Evolutionary conservation across 2,888 invertebrate genomes (phyloP), one percentile per base, ranked within the genome.

Genomic region (Atethmia centrago): DNA sequence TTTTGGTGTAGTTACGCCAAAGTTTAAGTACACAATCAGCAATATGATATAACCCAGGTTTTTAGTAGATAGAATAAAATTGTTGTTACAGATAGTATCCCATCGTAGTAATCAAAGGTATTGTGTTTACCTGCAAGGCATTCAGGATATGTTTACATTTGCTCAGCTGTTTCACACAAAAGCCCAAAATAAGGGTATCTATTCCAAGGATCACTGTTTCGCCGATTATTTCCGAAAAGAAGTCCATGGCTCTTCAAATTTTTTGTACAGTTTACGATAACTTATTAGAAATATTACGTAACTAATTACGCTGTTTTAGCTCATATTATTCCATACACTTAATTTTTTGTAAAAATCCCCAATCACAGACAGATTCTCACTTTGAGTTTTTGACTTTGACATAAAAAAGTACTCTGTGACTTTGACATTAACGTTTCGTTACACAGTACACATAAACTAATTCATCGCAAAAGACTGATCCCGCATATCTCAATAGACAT

Each of bases 171-270:
- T 97, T 97, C 53, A 98, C 94, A 90, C 98, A 98, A 74, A 98
- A 96, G 0, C 97, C 97, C 79, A 98, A 96, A 87, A 98, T 97
- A 47, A 98, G 91, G 40, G 98, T 96, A 92, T 98, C 98, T 69
- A 98, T 96, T 47, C 98, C 98, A 66, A 98, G 94, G 36, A 98
- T 97, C 82, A 98, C 95, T 63, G 97, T 96, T 96, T 98, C 98
- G 45, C 98, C 97, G 77, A 96, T 93, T 77, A 96, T 89, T 88
- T 96, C 96, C 28, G 95, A 94, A 76, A 98, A 91, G 93, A 98
- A 98, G 91, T 98, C 98, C 98, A 98, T 98, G 74, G 71, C 86
- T 73, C 56, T 28, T 55, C 12, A 72, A 69, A 56, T 64, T 45
- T 69, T 69, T 74, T 56, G 7, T 65, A 28, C 5, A 66, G 36